These are phyloP conservation scores for Thunnus albacares DNA, from an alignment of 2,797 vertebrate genomes.

Conservation along the genomic window DNA sequence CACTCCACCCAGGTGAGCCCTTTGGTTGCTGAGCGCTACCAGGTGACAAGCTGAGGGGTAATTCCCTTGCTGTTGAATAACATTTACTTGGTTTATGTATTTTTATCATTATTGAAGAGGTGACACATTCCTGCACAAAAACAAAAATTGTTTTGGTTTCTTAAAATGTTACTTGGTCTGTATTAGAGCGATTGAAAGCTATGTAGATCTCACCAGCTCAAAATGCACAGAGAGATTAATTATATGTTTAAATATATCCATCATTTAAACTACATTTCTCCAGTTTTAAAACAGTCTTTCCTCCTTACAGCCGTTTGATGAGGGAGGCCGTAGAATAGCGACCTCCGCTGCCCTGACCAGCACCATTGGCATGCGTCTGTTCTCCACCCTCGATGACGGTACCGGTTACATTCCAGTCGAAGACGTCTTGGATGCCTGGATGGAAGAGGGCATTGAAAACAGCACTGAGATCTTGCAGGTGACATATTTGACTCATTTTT, in stretches of 20 bases:
- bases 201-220: neutral
- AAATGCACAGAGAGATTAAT: neutral
- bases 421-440: slow-evolving; percentile 92
- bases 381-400: slow-evolving; percentile 94
- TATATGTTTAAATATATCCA: no score
- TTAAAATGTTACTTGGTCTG: neutral
- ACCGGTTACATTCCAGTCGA: slow-evolving; percentile 91
- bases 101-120: neutral
- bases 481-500: neutral
- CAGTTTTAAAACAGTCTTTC: neutral
- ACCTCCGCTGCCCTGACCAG: slow-evolving; percentile 86
- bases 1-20: slow-evolving; percentile 94
- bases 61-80: slow-evolving; percentile 16
- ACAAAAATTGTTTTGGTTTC: no score
- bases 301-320: slow-evolving; percentile 91
- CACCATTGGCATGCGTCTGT: slow-evolving; percentile 89
- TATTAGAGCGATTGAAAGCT: neutral
- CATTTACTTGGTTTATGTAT: neutral
- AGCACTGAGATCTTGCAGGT: slow-evolving; percentile 95
- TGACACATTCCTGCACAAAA: no score
- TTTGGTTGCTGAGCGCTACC: neutral
- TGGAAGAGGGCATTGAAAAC: slow-evolving; percentile 95
- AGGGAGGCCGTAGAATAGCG: slow-evolving; percentile 90
- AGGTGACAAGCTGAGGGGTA: neutral
- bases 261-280: neutral